phyloP scores from a whole-genome alignment of 1,140 invertebrate genomes.

The Dermatophagoides farinae region DNA sequence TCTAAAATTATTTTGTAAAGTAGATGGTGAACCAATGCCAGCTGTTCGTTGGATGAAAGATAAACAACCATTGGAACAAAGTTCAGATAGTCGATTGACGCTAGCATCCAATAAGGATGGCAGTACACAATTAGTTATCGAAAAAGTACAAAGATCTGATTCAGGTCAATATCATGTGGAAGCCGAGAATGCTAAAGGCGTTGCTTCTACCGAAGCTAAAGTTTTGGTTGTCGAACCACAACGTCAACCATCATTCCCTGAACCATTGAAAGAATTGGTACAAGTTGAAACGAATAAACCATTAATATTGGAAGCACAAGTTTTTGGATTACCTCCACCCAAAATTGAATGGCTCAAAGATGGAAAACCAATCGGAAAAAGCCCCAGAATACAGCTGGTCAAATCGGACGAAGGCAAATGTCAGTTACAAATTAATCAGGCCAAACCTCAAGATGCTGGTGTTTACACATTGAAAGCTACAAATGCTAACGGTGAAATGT shows the following conservation, averaged over 20 bases:
- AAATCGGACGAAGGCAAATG: not conserved
- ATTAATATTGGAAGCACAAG: conserved; percentile 23
- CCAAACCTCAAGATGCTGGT: conserved; percentile 57
- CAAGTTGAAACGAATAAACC: conserved; percentile 24
- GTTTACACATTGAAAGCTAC: conserved; percentile 75
- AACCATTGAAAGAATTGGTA: conserved; percentile 10
- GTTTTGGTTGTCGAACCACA: not conserved
- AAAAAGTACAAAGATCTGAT: conserved; percentile 25
- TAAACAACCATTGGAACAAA: conserved; percentile 45
- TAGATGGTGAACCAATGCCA: conserved; percentile 25
- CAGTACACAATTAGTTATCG: conserved; percentile 48
- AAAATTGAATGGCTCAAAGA: conserved; percentile 28
- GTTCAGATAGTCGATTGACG: conserved; percentile 34
- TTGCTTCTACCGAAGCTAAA: conserved; percentile 13
- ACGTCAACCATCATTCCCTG: not conserved
- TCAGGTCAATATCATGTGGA: conserved; percentile 26
- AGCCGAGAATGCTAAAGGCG: conserved; percentile 44
- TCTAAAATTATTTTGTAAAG: conserved; percentile 41
- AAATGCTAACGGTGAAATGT: conserved; percentile 28
- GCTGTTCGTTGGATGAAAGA: conserved; percentile 39
- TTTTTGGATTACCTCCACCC: conserved; percentile 22
- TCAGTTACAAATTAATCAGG: conserved; percentile 52
- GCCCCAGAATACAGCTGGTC: conserved; percentile 17
- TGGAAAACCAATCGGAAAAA: conserved; percentile 23
- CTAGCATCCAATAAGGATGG: conserved; percentile 51